Conservation (phyloP, 2,888 invertebrate species). For the Drosophila testacea region DNA sequence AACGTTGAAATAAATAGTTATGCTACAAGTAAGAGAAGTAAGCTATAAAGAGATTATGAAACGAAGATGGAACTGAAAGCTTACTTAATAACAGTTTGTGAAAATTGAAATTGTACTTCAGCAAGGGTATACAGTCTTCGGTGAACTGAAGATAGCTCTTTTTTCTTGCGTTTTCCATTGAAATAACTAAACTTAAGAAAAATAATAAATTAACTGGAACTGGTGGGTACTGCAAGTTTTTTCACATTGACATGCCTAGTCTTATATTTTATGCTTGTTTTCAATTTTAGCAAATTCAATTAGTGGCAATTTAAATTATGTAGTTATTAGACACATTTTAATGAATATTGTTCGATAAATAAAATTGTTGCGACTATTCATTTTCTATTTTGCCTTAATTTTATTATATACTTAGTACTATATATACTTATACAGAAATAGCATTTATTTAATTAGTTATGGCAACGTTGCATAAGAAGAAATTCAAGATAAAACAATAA, state of each 20-base stretch:
- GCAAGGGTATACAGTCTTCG: constrained; percentile 45
- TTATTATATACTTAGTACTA: constrained; percentile 32
- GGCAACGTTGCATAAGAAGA: constrained; percentile 13
- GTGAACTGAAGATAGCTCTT: constrained; percentile 26
- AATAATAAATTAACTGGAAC: constrained; percentile 33
- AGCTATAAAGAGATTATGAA: too few relatives aligned
- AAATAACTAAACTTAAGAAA: background rate
- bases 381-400: constrained; percentile 3
- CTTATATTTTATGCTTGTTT: constrained; percentile 55
- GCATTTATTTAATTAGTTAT: constrained; percentile 36
- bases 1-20: too few relatives aligned
- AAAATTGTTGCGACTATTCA: constrained; percentile 5
- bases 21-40: too few relatives aligned
- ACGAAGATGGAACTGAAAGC: background rate
- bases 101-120: constrained; percentile 1
- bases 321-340: constrained; percentile 37
- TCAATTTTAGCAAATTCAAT: constrained; percentile 33
- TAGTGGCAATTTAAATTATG: constrained; percentile 43
- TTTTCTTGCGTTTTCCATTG: constrained; percentile 14
- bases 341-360: constrained; percentile 7
- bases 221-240: constrained; percentile 68
- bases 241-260: constrained; percentile 48
- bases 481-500: constrained; percentile 4
- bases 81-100: background rate
- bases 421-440: constrained; percentile 25